phyloP scores from a whole-genome alignment of 2,797 vertebrate genomes.

The Halcyon smyrnensis region DNA sequence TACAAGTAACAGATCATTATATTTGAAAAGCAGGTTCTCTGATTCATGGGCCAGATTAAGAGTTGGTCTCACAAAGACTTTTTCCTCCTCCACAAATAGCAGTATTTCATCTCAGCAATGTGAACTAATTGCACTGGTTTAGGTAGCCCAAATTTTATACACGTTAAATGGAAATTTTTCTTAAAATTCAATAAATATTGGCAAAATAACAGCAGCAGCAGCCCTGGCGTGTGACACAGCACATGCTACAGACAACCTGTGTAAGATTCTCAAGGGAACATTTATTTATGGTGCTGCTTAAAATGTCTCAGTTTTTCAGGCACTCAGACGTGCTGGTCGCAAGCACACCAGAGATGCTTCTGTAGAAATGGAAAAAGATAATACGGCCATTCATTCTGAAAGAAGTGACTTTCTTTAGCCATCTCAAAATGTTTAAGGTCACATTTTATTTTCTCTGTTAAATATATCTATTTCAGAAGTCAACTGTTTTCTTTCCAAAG shows the following conservation, averaged over 20 bases:
- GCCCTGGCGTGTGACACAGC: neutral
- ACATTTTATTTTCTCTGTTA: neutral
- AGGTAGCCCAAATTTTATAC: neutral
- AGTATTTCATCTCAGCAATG: neutral
- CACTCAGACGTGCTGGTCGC: neutral
- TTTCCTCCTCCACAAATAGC: neutral
- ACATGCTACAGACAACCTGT: neutral
- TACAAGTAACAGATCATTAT: neutral
- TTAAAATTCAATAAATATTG: neutral
- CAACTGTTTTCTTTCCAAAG: neutral
- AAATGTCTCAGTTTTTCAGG: neutral
- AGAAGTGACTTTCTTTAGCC: neutral
- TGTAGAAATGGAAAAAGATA: conserved; percentile 10
- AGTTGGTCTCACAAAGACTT: neutral
- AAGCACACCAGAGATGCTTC: neutral
- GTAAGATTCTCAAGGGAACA: neutral
- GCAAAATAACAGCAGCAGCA: neutral
- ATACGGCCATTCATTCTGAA: neutral
- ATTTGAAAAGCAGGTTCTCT: neutral
- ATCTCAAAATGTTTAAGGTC: conserved; percentile 27
- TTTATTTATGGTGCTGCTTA: neutral
- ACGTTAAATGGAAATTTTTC: neutral
- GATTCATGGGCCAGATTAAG: neutral
- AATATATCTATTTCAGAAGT: conserved; percentile 3
- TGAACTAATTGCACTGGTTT: neutral